Evolutionary conservation across 2,797 vertebrate species (phyloP).

Genomic region (Arrhamphus sclerolepis): DNA sequence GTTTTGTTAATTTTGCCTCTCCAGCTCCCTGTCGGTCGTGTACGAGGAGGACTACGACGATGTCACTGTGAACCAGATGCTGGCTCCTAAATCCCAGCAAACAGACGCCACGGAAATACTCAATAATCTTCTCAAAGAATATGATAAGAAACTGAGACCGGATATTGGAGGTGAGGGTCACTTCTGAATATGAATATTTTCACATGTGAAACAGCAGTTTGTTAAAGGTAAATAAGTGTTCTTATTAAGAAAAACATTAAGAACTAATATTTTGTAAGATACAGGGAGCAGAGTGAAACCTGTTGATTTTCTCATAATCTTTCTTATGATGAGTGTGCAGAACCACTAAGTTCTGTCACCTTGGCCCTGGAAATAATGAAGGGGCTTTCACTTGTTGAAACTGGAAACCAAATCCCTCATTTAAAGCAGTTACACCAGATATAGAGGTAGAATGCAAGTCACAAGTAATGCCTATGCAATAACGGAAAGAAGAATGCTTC

Average conservation of each 20-base stretch:
- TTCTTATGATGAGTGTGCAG: background rate
- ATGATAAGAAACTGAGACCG: slow-evolving; percentile 93
- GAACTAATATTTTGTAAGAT: too few species aligned
- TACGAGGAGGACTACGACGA: slow-evolving; percentile 92
- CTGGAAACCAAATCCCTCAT: too few species aligned
- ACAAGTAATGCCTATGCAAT: too few species aligned
- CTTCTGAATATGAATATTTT: background rate
- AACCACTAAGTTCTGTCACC: too few species aligned
- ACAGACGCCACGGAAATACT: slow-evolving; percentile 91
- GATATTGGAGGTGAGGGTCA: slow-evolving; percentile 90
- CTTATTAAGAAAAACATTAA: too few species aligned
- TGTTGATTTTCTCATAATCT: background rate
- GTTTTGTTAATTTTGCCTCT: background rate
- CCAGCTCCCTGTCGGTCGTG: slow-evolving; percentile 83
- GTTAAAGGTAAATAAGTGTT: too few species aligned
- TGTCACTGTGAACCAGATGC: slow-evolving; percentile 87
- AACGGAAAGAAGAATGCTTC: too few species aligned
- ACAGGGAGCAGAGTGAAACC: background rate
- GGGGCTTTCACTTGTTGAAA: too few species aligned
- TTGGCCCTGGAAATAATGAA: too few species aligned
- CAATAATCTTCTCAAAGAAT: slow-evolving; percentile 92
- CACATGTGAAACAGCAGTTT: background rate
- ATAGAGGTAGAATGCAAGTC: too few species aligned
- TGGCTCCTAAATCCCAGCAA: slow-evolving; percentile 89
- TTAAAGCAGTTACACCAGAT: too few species aligned